A percentile compares a stretch with the other conserved stretches of the same genome.
These are phyloP conservation scores for Ceratoteleas bidentatus DNA, from an alignment of 1,140 invertebrate species.

Conservation along the genomic window DNA sequence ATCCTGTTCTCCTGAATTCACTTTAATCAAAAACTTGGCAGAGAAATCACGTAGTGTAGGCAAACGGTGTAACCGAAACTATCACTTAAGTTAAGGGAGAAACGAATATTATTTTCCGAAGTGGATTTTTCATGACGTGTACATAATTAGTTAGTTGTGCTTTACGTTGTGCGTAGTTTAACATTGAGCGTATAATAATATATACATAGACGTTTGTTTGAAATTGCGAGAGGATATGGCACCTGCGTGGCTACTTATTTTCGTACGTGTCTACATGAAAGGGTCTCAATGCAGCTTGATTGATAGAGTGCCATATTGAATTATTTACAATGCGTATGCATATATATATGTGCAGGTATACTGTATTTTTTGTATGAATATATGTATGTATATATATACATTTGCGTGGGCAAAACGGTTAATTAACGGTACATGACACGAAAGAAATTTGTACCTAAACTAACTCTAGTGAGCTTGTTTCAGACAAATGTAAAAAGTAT, in stretches of 20 bases:
- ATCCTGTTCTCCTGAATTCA: too few relatives aligned
- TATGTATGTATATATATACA: conserved; percentile 2
- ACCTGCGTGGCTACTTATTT: conserved; percentile 44
- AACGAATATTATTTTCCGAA: conserved; percentile 57
- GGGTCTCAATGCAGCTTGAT: conserved; percentile 14
- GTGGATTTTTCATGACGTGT: conserved; percentile 38
- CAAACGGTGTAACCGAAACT: conserved; percentile 9
- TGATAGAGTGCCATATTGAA: conserved; percentile 27
- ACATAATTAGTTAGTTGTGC: conserved; percentile 22
- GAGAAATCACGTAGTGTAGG: too few relatives aligned
- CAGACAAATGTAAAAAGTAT: conserved; percentile 57
- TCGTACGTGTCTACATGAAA: conserved; percentile 39
- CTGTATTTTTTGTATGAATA: too few relatives aligned
- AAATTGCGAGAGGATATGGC: conserved; percentile 10
- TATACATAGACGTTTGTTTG: conserved; percentile 15
- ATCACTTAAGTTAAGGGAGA: conserved; percentile 20
- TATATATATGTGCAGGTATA: too few relatives aligned
- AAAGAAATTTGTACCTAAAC: conserved; percentile 46
- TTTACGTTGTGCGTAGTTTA: conserved; percentile 20
- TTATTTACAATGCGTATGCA: conserved; percentile 2
- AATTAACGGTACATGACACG: conserved; percentile 16
- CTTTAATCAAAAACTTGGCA: too few relatives aligned
- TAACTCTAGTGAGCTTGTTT: conserved; percentile 55
- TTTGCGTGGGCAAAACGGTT: conserved; percentile 4
- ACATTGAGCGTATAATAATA: conserved; percentile 20